Evolutionary conservation across 1,140 invertebrate species (phyloP).

Genomic region (Meloidogyne hapla): DNA sequence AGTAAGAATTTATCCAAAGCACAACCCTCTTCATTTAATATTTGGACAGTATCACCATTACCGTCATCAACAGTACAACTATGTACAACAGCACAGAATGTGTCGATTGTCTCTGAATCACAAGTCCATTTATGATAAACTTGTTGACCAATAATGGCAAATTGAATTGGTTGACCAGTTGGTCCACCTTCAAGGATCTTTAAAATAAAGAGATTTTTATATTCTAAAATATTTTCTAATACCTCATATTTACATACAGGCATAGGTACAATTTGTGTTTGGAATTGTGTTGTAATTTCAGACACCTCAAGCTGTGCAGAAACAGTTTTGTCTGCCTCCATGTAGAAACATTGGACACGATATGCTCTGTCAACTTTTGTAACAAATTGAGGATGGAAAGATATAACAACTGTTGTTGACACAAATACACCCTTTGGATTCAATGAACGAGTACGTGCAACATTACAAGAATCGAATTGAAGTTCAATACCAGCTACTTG

Average conservation of each 20-base stretch:
- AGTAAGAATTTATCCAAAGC: conserved; percentile 62
- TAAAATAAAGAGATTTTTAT: neutral
- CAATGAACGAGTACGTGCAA: conserved; percentile 62
- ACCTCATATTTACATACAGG: conserved; percentile 62
- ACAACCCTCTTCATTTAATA: conserved; percentile 62
- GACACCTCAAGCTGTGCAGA: conserved; percentile 61
- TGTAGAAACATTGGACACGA: conserved; percentile 64
- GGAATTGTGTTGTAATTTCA: conserved; percentile 63
- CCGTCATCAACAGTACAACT: conserved; percentile 63
- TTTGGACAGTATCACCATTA: conserved; percentile 63
- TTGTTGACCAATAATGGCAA: conserved; percentile 64
- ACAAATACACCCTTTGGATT: conserved; percentile 63
- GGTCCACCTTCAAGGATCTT: conserved; percentile 63
- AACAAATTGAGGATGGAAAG: conserved; percentile 63
- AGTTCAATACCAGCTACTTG: conserved; percentile 64
- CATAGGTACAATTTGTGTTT: conserved; percentile 64
- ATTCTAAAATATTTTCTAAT: conserved; percentile 14
- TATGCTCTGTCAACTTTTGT: conserved; percentile 64
- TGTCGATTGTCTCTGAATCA: conserved; percentile 63
- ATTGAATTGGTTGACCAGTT: conserved; percentile 61
- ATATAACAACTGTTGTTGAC: conserved; percentile 63
- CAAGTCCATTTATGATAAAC: conserved; percentile 65
- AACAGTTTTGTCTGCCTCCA: conserved; percentile 64
- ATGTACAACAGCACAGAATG: conserved; percentile 64
- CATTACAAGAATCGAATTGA: conserved; percentile 63